Conservation (phyloP, 2,888 invertebrate genomes). For the Lasioglossum calceatum region DNA sequence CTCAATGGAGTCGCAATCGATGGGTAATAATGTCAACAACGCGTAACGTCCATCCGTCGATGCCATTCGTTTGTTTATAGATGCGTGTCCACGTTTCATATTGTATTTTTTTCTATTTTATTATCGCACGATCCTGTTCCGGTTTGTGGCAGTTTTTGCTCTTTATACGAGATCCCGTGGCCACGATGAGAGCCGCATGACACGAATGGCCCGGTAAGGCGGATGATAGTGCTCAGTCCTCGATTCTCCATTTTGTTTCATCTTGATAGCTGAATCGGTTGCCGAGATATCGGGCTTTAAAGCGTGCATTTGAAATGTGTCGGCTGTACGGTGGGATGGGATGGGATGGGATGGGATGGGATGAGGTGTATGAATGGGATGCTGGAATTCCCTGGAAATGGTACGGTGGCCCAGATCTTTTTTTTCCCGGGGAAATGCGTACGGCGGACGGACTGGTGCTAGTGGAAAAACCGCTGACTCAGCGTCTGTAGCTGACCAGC, state of each 20-base stretch:
- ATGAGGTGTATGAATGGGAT: background rate
- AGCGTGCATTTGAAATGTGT: background rate
- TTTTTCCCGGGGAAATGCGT: slow-evolving; percentile 18
- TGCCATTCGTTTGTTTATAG: too few relatives aligned
- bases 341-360: background rate
- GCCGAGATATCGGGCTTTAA: slow-evolving; percentile 15
- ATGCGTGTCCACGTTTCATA: too few relatives aligned
- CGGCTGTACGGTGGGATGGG: background rate
- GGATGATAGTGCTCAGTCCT: background rate
- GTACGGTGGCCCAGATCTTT: slow-evolving; percentile 12
- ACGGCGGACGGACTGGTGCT: background rate
- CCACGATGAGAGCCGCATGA: background rate
- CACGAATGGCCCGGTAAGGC: background rate
- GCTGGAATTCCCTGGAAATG: background rate
- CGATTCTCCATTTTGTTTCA: slow-evolving; percentile 21
- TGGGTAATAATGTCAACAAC: too few relatives aligned
- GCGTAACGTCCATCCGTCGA: too few relatives aligned
- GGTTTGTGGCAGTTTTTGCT: too few relatives aligned
- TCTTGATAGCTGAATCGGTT: slow-evolving; percentile 6
- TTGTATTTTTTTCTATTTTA: too few relatives aligned
- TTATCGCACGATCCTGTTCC: too few relatives aligned
- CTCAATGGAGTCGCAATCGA: too few relatives aligned
- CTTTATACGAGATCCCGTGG: too few relatives aligned
- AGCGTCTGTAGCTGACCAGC: slow-evolving; percentile 16
- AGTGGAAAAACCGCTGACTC: slow-evolving; percentile 23